Base-by-base conservation (phyloP, 2,888 invertebrate genomes). In the Alentia gelatinosa region DNA sequence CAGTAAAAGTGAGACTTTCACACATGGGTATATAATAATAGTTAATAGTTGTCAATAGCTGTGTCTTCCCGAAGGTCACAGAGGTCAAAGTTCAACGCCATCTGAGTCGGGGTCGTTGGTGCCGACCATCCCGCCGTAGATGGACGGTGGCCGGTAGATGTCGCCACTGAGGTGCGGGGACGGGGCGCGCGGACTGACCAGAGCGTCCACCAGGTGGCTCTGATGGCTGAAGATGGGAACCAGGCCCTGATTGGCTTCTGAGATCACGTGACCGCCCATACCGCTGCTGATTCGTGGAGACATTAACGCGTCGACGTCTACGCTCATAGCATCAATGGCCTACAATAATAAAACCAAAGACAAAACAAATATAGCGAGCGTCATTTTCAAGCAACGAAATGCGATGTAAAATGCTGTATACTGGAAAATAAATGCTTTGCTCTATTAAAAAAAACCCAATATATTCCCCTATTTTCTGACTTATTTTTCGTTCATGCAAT, bases 201-300 rank as follows among this genome's bases (percentile, higher is more conserved):
- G 26, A 4, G 83, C 83, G 9, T 83, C 40, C 39, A 83, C 40
- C 83, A 83, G 39, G 83, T 35, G 83, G 83, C 39, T 83, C 19
- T 35, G 75, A 7, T 75, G 75, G 9, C 5, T 75, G 33, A 3
- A 19, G 1, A 30, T 23, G 5, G 39, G 1, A n/a, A n/a, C n/a
- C 37, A 79, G 50, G 26, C 15, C 26, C 7, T 86, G 42, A 86
- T 86, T 86, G 50, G 86, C 3, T 30, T n/a, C 1, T 47, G 86
- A 47, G 26, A 30, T 47, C 86, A 86, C 42, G 30, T 86, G 86
- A 26, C 15, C n/a, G 15, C 12, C 47, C 86, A 86, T 26, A 26
- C 35, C 30, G 30, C 15, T 50, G 30, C 35, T 86, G 30, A 86
- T 86, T 50, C 86, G 42, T 47, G 86, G 86, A 50, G 86, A 86